Evolutionary conservation across 2,113 vertebrate genomes (phyloP), one percentile per base, ranked within the genome.

Genomic region (Alligator sinensis): DNA sequence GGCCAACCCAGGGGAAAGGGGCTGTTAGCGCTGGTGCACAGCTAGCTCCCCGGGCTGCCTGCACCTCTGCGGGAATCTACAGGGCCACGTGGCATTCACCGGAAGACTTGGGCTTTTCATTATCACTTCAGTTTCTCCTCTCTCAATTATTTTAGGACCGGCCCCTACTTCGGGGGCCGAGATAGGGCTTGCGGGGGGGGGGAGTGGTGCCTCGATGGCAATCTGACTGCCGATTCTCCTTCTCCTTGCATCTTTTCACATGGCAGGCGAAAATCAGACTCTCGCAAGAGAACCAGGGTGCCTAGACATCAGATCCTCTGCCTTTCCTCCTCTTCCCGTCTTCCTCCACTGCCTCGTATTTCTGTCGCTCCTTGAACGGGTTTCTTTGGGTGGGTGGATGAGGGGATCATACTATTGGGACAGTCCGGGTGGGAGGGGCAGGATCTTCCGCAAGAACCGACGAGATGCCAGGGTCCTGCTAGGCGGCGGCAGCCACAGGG

Each of bases 1-100:
- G 16, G 1, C 9, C 12, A 9, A 13, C 17, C 13, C 24, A 11
- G 19, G 25, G 16, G 5, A 5, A 5, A 11, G 30, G 14, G 21
- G 28, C 21, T 80, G 47, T 9, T 9, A 9, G 47, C 47, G 47
- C 47, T 47, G 7, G 47, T 7, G 47, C 47, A 47, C 47, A 47
- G 47, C 47, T 47, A 34, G 34, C 34, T 34, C 34, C 47, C 47
- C 38, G 38, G 4, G 38, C 38, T 47, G 47, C 47, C 47, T 47
- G 47, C 47, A 47, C 47, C 47, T 2, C 47, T 47, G 47, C 47
- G 47, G 47, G 47, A 47, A 47, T 47, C 47, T 90, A 2, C 77
- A 91, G 96, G 93, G 95, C 95, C 94, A 92, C 91, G 59, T 96
- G 90, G 96, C 95, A 93, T 96, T 92, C 87, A 86, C 90, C 84